Percentiles rank a stretch among this genome's conserved stretches.
phyloP scores from a whole-genome alignment of 2,888 invertebrate species.

The Arrhopalites spinosus region DNA sequence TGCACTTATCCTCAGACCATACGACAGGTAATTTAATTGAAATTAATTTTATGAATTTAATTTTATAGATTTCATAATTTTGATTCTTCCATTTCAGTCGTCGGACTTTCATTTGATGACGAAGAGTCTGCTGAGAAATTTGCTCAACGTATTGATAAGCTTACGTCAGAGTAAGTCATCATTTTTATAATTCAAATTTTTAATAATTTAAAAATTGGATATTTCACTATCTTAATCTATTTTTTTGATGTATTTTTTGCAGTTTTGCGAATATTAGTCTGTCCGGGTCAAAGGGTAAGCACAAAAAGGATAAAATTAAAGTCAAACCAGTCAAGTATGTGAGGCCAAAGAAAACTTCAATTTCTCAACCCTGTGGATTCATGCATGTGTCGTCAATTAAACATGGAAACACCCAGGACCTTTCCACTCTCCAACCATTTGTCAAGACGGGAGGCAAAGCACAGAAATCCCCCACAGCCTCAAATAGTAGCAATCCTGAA shows the following conservation, averaged over 20 bases:
- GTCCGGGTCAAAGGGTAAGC: slow-evolving; percentile 70
- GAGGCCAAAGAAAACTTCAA: slow-evolving; percentile 75
- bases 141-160: slow-evolving; percentile 70
- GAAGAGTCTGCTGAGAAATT: slow-evolving; percentile 73
- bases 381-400: slow-evolving; percentile 71
- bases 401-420: slow-evolving; percentile 49
- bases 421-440: slow-evolving; percentile 53
- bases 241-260: too few species aligned
- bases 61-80: too few species aligned
- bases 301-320: slow-evolving; percentile 57
- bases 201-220: too few species aligned
- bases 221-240: too few species aligned
- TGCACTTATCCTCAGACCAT: slow-evolving; percentile 78
- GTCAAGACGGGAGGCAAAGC: slow-evolving; percentile 28
- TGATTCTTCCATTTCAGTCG: slow-evolving; percentile 63
- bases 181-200: slow-evolving; percentile 24
- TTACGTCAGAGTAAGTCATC: slow-evolving; percentile 68
- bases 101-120: slow-evolving; percentile 80
- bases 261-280: slow-evolving; percentile 75
- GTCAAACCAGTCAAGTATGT: slow-evolving; percentile 60
- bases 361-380: slow-evolving; percentile 83
- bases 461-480: background rate
- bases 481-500: background rate
- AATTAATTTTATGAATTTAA: too few species aligned
- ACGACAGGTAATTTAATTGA: slow-evolving; percentile 54